These are phyloP conservation scores for Sphyrna mokarran DNA, from an alignment of 2,113 vertebrate genomes.

Conservation along the genomic window DNA sequence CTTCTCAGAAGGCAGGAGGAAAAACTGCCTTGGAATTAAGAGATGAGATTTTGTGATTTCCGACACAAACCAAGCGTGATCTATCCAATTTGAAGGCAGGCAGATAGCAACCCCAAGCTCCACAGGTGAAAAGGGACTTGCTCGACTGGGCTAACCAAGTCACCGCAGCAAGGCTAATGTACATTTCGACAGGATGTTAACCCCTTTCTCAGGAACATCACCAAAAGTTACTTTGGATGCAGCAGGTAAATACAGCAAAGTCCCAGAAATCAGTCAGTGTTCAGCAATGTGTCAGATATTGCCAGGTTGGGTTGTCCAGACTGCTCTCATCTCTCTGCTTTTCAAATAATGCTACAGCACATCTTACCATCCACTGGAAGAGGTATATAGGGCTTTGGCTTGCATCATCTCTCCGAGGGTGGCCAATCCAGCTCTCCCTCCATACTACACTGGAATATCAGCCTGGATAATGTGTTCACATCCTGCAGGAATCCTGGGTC, in stretches of 20 bases:
- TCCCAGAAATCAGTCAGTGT: neutral
- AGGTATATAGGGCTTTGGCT: neutral
- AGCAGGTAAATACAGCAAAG: neutral
- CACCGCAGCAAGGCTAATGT: too few species aligned
- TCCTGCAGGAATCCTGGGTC: neutral
- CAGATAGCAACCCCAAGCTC: too few species aligned
- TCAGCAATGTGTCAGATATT: neutral
- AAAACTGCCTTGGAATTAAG: too few species aligned
- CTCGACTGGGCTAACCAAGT: too few species aligned
- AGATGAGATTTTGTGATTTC: too few species aligned
- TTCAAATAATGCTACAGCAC: neutral
- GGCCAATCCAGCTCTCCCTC: neutral
- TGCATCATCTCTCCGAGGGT: neutral
- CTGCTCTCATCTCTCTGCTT: neutral
- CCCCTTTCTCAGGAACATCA: neutral
- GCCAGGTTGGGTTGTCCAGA: neutral
- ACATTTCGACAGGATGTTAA: neutral
- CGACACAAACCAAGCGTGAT: too few species aligned
- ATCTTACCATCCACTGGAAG: neutral
- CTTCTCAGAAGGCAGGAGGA: too few species aligned
- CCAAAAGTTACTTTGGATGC: neutral
- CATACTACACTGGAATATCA: neutral
- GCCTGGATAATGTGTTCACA: neutral
- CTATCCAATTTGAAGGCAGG: too few species aligned
- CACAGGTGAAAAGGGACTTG: too few species aligned